Evolutionary conservation across 1,140 invertebrate species (phyloP).

Genomic region (Pentalonia nigronervosa): DNA sequence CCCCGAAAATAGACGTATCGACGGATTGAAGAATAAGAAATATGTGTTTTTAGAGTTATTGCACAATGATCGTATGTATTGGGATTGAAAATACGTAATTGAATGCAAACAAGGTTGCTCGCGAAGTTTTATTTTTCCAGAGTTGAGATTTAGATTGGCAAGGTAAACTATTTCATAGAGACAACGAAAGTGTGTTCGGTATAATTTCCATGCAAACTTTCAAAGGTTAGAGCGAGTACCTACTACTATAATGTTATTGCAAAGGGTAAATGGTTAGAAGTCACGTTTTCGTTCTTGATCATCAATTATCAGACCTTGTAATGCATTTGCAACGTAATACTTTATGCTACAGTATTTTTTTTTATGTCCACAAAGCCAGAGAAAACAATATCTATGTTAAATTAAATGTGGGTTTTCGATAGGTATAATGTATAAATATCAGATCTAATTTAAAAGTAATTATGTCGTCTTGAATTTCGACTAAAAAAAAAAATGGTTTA

Average conservation of each 20-base stretch:
- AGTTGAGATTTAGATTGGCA: constrained; percentile 33
- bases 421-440: neutral
- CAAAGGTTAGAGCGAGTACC: neutral
- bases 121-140: neutral
- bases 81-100: neutral
- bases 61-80: neutral
- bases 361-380: neutral
- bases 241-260: neutral
- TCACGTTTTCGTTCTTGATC: constrained; percentile 20
- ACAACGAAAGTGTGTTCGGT: neutral
- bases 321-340: neutral
- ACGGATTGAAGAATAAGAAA: neutral
- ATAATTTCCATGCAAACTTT: neutral
- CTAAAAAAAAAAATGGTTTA: neutral
- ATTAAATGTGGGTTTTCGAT: neutral
- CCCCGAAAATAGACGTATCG: neutral
- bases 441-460: neutral
- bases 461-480: neutral
- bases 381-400: neutral
- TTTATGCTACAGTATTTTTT: neutral
- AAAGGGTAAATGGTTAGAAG: constrained; percentile 12
- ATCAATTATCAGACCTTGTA: constrained; percentile 3
- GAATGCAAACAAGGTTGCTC: neutral
- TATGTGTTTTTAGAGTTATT: neutral
- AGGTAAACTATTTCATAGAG: constrained; percentile 1